Conservation (phyloP, 1,140 invertebrate genomes). For the Hyposmocoma kahamanoa region DNA sequence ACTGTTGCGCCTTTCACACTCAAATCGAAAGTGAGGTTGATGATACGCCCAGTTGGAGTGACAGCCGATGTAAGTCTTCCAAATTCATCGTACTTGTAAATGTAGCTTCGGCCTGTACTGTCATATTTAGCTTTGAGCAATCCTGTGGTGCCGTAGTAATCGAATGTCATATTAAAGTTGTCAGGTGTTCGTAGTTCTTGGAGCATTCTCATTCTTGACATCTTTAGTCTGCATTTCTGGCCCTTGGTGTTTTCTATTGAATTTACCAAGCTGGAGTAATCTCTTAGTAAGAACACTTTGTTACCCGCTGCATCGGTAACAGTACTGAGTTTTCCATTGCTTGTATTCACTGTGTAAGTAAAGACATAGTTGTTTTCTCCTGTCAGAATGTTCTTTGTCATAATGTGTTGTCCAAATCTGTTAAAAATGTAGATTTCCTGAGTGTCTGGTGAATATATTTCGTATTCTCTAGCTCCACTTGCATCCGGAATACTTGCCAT, state of each 20-base stretch:
- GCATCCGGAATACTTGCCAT: conserved; percentile 93
- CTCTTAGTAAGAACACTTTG: conserved; percentile 91
- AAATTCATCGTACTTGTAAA: conserved; percentile 97
- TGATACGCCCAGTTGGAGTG: conserved; percentile 93
- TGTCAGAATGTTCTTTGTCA: conserved; percentile 94
- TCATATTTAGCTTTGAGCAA: conserved; percentile 91
- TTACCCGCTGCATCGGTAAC: conserved; percentile 96
- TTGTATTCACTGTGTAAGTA: conserved; percentile 96
- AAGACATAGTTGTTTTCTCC: conserved; percentile 94
- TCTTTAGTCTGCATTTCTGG: conserved; percentile 91
- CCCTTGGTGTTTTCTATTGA: conserved; percentile 96
- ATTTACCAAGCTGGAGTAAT: conserved; percentile 91
- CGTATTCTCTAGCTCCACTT: conserved; percentile 88
- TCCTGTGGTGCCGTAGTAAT: conserved; percentile 92
- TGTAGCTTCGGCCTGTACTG: conserved; percentile 91
- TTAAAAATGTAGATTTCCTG: conserved; percentile 98
- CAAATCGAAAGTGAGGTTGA: conserved; percentile 89
- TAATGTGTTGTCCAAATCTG: conserved; percentile 94
- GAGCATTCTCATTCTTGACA: conserved; percentile 91
- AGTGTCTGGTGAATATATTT: conserved; percentile 95
- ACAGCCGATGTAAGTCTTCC: conserved; percentile 92
- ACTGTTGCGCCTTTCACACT: conserved; percentile 92
- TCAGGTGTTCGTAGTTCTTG: conserved; percentile 92
- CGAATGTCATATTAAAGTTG: conserved; percentile 94
- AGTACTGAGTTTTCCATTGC: conserved; percentile 93